These are phyloP conservation scores for Ridgeia piscesae DNA, from an alignment of 1,140 invertebrate species.

Conservation along the genomic window DNA sequence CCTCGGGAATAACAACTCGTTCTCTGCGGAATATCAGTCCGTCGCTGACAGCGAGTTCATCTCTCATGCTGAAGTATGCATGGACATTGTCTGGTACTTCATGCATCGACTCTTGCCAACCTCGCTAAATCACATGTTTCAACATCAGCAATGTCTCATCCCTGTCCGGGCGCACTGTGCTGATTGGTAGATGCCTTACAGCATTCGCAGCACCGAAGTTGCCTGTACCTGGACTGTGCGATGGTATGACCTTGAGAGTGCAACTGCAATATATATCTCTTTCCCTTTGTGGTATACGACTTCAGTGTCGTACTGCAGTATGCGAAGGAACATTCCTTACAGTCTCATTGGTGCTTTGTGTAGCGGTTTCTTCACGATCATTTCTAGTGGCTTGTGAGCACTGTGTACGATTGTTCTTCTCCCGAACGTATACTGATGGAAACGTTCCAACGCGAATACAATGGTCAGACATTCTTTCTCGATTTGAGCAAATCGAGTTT, in stretches of 20 bases:
- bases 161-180: not conserved
- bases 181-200: not conserved
- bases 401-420: conserved; percentile 37
- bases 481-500: conserved; percentile 59
- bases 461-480: conserved; percentile 60
- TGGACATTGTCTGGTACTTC: not conserved
- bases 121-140: not conserved
- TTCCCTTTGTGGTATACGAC: conserved; percentile 49
- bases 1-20: no score
- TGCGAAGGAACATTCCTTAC: conserved; percentile 55
- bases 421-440: conserved; percentile 54
- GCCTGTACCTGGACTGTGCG: not conserved
- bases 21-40: no score
- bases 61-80: conserved; percentile 6
- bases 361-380: conserved; percentile 55
- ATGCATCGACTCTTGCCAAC: not conserved
- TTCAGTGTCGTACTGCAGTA: conserved; percentile 56
- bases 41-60: not conserved
- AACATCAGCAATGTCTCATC: conserved; percentile 12
- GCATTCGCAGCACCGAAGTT: conserved; percentile 3
- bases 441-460: conserved; percentile 55
- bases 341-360: conserved; percentile 51
- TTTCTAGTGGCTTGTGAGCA: conserved; percentile 52
- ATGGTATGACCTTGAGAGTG: conserved; percentile 26
- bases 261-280: conserved; percentile 56